Base-by-base conservation (phyloP, 2,113 vertebrate genomes). In the Burhinus bistriatus region DNA sequence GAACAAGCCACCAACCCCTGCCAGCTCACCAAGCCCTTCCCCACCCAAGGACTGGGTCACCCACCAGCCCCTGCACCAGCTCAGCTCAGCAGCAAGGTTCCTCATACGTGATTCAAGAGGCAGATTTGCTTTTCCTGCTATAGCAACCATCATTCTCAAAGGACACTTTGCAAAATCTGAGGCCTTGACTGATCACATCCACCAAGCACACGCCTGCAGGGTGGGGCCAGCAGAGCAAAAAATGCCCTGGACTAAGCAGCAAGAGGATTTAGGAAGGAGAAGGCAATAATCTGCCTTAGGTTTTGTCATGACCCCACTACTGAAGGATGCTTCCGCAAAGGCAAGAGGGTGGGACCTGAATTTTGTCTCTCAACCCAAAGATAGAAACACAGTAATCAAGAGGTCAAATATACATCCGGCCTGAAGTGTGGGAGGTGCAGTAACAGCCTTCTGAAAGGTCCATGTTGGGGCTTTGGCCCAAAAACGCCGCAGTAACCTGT, bases 201-300 rank as follows among this genome's bases (percentile, higher is more conserved):
- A 76, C 36, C 59, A 68, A 75, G 68, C 19, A 80, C n/a, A 73
- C 1, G 0, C 66, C 79, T 89, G 61, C 32, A 83, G 80, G 92
- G 85, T 87, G 80, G 65, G 59, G 86, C 27, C 49, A 89, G 47
- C 58, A 92, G 49, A 83, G 54, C 10, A 44, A 90, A 76, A 90
- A 72, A n/a, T 47, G 61, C 45, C 59, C 40, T 42, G 32, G 54
- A 70, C 12, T 54, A 2, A 0, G 27, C 51, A 92, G 52, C 11
- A 89, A 54, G 54, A 85, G 45, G 66, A 70, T 85, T 94, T 91
- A 89, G 89, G 65, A 45, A 95, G 89, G 51, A 94, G 70, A 81
- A 88, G 32, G 23, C 61, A 89, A 40, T 29, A 29, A 86, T 7
- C 38, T 75, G 69, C 38, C 38, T 58, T 49, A 15, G 34, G 15